phyloP scores from a whole-genome alignment of 2,888 invertebrate genomes.

The Synanthedon vespiformis region DNA sequence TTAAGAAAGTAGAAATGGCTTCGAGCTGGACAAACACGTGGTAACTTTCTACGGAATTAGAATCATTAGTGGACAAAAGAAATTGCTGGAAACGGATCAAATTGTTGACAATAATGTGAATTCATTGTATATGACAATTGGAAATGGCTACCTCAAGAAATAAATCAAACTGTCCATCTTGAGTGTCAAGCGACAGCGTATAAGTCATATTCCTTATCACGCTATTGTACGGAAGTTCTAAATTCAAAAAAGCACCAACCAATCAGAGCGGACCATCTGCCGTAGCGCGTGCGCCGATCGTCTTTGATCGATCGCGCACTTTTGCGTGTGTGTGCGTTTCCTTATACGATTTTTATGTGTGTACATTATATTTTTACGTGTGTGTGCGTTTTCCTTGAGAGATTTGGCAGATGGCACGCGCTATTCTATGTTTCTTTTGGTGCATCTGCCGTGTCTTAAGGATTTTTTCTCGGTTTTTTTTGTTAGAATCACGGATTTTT shows the following conservation, averaged over 20 bases:
- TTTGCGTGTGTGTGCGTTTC: conserved; percentile 34
- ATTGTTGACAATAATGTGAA: conserved; percentile 17
- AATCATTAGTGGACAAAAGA: conserved; percentile 13
- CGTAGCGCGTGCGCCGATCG: conserved; percentile 52
- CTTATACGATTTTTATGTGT: conserved; percentile 32
- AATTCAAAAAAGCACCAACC: conserved; percentile 49
- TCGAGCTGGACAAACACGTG: conserved; percentile 17
- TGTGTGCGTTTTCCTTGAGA: conserved; percentile 49
- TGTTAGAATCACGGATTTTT: conserved; percentile 27
- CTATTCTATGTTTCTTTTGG: conserved; percentile 47
- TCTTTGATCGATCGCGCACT: conserved; percentile 44
- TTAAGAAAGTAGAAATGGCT: conserved; percentile 31
- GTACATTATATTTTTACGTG: conserved; percentile 25
- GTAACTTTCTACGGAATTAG: conserved; percentile 1
- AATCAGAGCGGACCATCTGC: conserved; percentile 60
- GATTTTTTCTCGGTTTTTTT: conserved; percentile 39
- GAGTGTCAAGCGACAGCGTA: conserved; percentile 16
- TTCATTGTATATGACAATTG: conserved; percentile 18
- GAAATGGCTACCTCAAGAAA: conserved; percentile 24
- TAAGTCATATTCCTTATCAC: conserved; percentile 58
- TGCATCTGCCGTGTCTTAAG: conserved; percentile 59
- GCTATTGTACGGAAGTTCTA: conserved; percentile 57
- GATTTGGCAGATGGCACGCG: conserved; percentile 71
- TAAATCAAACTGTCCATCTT: conserved; percentile 31
- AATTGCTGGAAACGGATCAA: conserved; percentile 15